Conservation (phyloP, 2,888 invertebrate species). For the Imbricaverruca yamaguchii region DNA sequence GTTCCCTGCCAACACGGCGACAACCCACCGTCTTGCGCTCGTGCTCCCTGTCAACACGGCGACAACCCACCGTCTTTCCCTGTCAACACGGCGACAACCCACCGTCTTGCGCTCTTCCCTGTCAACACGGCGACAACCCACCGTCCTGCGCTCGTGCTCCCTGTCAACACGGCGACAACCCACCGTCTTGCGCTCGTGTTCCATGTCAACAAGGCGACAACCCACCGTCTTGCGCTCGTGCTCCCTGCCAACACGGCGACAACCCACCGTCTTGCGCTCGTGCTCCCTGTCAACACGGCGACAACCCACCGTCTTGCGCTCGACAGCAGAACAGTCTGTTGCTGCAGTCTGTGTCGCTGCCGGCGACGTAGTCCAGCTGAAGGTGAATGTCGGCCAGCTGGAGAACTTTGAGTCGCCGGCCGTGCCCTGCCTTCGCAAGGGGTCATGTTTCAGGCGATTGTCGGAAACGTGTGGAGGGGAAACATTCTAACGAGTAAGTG, state of each 20-base stretch:
- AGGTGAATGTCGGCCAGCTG: constrained; percentile 45
- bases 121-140: not conserved
- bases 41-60: too few relatives aligned
- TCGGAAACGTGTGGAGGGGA: too few relatives aligned
- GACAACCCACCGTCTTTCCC: not conserved
- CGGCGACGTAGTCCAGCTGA: constrained; percentile 41
- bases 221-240: too few relatives aligned
- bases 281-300: too few relatives aligned
- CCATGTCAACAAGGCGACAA: too few relatives aligned
- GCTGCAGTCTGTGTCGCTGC: constrained; percentile 41
- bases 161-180: too few relatives aligned
- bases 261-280: not conserved
- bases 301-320: not conserved
- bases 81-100: not conserved
- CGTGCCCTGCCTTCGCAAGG: not conserved
- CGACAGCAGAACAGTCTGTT: constrained; percentile 44
- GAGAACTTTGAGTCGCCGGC: constrained; percentile 38
- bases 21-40: not conserved
- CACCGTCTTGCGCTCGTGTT: too few relatives aligned
- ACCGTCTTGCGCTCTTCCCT: constrained; percentile 8
- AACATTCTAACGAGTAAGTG: too few relatives aligned
- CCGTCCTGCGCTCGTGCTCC: not conserved
- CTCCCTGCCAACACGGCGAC: too few relatives aligned
- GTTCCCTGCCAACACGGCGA: too few relatives aligned
- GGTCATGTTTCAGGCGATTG: not conserved